These are phyloP conservation scores for Rattus rattus DNA, from an alignment of 2,113 vertebrate species.

Conservation along the genomic window DNA sequence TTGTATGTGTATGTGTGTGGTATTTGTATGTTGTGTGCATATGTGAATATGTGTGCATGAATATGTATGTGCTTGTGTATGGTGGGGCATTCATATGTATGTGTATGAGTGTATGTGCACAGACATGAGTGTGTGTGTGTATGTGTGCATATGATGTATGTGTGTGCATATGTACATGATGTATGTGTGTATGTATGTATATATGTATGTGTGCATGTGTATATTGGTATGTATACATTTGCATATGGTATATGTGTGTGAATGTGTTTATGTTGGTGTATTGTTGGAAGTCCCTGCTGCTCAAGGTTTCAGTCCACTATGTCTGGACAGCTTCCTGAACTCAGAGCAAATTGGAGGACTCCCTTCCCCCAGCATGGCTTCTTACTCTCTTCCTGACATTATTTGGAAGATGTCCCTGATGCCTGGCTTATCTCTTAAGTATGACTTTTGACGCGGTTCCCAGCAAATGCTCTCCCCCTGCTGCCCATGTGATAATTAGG, in stretches of 20 bases:
- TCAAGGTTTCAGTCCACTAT: too few species aligned
- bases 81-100: not conserved
- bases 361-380: too few species aligned
- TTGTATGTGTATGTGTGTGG: not conserved
- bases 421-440: too few species aligned
- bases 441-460: too few species aligned
- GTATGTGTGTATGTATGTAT: not conserved
- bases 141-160: not conserved
- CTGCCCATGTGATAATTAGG: too few species aligned
- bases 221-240: not conserved
- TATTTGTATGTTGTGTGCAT: not conserved
- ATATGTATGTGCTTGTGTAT: not conserved
- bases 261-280: not conserved
- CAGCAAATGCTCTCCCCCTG: too few species aligned
- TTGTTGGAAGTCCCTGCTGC: not conserved
- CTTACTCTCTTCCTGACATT: too few species aligned
- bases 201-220: not conserved
- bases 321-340: too few species aligned
- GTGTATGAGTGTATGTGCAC: not conserved
- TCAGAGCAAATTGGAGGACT: too few species aligned
- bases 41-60: not conserved
- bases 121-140: not conserved
- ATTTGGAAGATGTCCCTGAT: too few species aligned
- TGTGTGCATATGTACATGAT: not conserved
- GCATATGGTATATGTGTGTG: not conserved